Conservation (phyloP, 2,797 vertebrate genomes). For the Sebastes nivosus region DNA sequence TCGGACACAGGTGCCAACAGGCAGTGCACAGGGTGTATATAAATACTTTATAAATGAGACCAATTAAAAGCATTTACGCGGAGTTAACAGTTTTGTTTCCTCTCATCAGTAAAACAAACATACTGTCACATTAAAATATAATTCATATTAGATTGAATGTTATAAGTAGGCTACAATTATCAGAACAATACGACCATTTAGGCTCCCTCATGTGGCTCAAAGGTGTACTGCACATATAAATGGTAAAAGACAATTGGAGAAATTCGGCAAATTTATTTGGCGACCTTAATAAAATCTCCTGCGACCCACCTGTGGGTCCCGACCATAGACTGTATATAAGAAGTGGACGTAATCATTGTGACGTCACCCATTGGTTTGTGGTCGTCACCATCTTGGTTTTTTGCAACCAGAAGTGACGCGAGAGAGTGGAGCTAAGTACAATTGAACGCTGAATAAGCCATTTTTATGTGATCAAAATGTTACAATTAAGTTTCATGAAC, state of each 20-base stretch:
- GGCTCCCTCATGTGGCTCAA: background rate
- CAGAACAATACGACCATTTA: background rate
- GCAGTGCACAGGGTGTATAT: too few relatives aligned
- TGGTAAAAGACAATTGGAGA: background rate
- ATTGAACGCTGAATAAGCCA: background rate
- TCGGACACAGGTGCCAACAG: too few relatives aligned
- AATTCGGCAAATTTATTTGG: background rate
- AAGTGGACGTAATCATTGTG: background rate
- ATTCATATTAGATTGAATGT: background rate
- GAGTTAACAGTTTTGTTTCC: background rate
- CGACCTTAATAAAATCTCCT: too few relatives aligned
- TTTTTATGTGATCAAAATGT: background rate
- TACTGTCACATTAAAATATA: background rate
- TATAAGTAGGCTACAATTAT: background rate
- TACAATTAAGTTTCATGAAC: background rate
- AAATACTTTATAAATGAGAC: too few relatives aligned
- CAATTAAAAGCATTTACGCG: too few relatives aligned
- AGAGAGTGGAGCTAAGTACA: background rate
- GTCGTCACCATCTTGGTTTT: too few relatives aligned
- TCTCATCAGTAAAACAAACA: background rate
- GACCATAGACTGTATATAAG: background rate
- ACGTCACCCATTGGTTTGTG: background rate
- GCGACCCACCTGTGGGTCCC: too few relatives aligned
- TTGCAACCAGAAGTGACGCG: too few relatives aligned
- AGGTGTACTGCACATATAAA: background rate